Conservation (phyloP, 2,888 invertebrate species). For the Acrobasis suavella region DNA sequence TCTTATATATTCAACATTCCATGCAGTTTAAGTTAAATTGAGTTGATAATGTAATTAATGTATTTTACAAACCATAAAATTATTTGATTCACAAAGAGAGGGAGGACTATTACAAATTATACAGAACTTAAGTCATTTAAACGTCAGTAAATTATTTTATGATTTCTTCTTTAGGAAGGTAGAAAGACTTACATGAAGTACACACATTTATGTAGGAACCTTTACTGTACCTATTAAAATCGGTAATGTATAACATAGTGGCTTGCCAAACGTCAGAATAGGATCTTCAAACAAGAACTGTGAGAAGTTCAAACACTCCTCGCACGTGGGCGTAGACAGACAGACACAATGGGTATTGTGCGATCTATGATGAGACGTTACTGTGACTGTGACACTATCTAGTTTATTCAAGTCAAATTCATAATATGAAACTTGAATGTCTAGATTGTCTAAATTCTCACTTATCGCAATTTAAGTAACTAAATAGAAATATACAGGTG, state of each 20-base stretch:
- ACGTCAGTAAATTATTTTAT: too few species aligned
- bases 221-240: neutral
- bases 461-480: too few species aligned
- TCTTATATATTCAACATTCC: too few species aligned
- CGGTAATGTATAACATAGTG: neutral
- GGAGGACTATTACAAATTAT: too few species aligned
- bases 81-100: too few species aligned
- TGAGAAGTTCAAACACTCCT: constrained; percentile 25
- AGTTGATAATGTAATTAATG: neutral
- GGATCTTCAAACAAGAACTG: constrained; percentile 16
- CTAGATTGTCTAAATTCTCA: neutral
- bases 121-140: too few species aligned
- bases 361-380: neutral
- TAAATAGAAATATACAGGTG: too few species aligned
- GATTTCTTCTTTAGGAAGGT: too few species aligned
- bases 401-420: neutral
- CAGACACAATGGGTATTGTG: constrained; percentile 13
- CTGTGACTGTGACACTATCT: constrained; percentile 1
- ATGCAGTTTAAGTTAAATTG: neutral
- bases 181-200: too few species aligned
- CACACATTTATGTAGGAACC: neutral
- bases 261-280: constrained; percentile 2
- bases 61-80: too few species aligned
- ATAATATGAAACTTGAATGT: neutral
- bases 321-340: constrained; percentile 22